Evolutionary conservation across 1,140 invertebrate genomes (phyloP).

Genomic region (Copidosoma floridanum): DNA sequence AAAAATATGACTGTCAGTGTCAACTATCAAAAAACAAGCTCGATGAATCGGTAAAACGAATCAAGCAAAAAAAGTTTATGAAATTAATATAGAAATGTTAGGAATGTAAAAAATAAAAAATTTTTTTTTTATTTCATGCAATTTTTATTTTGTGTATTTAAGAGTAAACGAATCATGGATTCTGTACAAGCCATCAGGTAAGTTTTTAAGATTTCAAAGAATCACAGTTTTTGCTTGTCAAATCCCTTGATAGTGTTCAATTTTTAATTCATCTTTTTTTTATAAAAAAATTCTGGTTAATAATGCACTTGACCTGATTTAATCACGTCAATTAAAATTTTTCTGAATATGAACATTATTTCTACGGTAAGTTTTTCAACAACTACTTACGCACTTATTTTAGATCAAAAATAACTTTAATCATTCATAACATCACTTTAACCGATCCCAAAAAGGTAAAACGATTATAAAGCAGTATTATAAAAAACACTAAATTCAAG

Average conservation of each 20-base stretch:
- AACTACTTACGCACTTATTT: slow-evolving; percentile 5
- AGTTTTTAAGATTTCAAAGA: slow-evolving; percentile 8
- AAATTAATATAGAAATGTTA: no score
- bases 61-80: no score
- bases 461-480: neutral
- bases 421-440: neutral
- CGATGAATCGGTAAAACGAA: no score
- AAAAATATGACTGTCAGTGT: no score
- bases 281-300: slow-evolving; percentile 5
- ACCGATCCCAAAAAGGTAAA: neutral
- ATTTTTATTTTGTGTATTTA: no score
- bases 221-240: slow-evolving; percentile 24
- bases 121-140: no score
- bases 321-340: slow-evolving; percentile 14
- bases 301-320: slow-evolving; percentile 6
- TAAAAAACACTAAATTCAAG: slow-evolving; percentile 11
- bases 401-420: slow-evolving; percentile 5
- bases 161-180: no score
- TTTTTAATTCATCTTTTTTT: slow-evolving; percentile 1
- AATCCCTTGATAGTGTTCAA: no score
- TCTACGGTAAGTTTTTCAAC: slow-evolving; percentile 9
- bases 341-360: slow-evolving; percentile 12
- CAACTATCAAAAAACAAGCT: no score
- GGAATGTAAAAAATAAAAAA: no score
- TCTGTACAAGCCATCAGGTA: slow-evolving; percentile 8